Evolutionary conservation across 2,888 invertebrate genomes (phyloP).

Genomic region (Drosophila buzzatii): DNA sequence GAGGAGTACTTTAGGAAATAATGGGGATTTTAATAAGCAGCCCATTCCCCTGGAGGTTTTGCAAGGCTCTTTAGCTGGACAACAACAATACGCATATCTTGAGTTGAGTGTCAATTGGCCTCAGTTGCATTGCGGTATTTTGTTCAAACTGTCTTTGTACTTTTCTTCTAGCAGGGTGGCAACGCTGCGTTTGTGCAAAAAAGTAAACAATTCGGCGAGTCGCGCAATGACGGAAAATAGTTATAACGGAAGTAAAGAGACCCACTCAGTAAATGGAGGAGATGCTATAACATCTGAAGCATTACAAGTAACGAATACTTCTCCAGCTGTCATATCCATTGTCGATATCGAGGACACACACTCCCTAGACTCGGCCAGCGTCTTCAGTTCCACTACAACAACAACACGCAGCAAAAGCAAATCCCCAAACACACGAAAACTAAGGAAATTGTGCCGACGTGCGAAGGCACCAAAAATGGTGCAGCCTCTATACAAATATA

Average conservation of each 20-base stretch:
- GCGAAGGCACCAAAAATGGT: constrained; percentile 87
- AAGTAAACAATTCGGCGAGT: constrained; percentile 39
- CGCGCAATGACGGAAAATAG: constrained; percentile 61
- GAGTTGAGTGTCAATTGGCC: background rate
- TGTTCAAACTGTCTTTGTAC: background rate
- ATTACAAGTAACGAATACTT: background rate
- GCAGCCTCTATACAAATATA: constrained; percentile 90
- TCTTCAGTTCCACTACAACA: constrained; percentile 92
- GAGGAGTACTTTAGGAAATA: background rate
- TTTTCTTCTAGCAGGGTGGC: constrained; percentile 25
- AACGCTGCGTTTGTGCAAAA: constrained; percentile 18
- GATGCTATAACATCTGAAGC: constrained; percentile 25
- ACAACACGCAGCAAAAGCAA: constrained; percentile 93
- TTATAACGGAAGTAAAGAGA: constrained; percentile 44
- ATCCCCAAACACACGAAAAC: constrained; percentile 90
- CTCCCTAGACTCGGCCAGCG: constrained; percentile 89
- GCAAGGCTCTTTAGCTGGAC: too few relatives aligned
- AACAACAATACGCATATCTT: background rate
- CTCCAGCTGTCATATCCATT: background rate
- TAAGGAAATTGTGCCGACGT: constrained; percentile 87
- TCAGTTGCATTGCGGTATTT: constrained; percentile 1
- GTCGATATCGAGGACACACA: constrained; percentile 58
- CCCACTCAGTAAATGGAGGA: constrained; percentile 11
- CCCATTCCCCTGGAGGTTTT: too few relatives aligned
- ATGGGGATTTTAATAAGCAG: too few relatives aligned